These are phyloP conservation scores for Paramormyrops kingsleyae DNA, from an alignment of 2,113 vertebrate species.

Conservation along the genomic window DNA sequence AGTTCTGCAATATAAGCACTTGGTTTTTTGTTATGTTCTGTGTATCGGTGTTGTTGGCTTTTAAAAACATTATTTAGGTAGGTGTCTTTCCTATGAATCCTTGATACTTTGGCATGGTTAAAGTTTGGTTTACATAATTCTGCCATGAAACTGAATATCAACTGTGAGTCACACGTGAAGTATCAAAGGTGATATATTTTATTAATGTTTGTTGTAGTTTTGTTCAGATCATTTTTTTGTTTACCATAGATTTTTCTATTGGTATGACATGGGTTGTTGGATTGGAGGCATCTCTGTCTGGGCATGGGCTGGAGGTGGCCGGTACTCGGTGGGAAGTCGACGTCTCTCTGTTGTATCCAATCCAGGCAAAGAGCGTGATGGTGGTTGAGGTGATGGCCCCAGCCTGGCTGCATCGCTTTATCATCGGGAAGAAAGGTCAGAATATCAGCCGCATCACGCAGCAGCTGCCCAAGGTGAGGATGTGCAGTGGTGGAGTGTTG, in stretches of 20 bases:
- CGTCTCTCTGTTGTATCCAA: not conserved
- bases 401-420: slow-evolving; percentile 73
- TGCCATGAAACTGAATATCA: not conserved
- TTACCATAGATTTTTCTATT: not conserved
- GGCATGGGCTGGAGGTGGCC: not conserved
- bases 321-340: not conserved
- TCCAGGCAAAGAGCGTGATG: slow-evolving; percentile 64
- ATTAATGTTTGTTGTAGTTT: not conserved
- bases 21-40: not conserved
- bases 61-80: not conserved
- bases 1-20: not conserved
- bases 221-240: not conserved
- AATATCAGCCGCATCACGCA: slow-evolving; percentile 70
- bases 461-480: slow-evolving; percentile 60
- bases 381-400: slow-evolving; percentile 66
- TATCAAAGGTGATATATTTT: not conserved
- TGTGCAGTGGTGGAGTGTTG: not conserved
- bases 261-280: not conserved
- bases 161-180: not conserved
- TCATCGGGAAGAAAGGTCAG: slow-evolving; percentile 73
- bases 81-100: not conserved
- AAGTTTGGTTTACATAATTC: not conserved
- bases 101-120: not conserved
- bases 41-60: not conserved
- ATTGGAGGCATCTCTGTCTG: not conserved